phyloP scores from a whole-genome alignment of 2,797 vertebrate genomes.

The Melanotaenia nigrans region DNA sequence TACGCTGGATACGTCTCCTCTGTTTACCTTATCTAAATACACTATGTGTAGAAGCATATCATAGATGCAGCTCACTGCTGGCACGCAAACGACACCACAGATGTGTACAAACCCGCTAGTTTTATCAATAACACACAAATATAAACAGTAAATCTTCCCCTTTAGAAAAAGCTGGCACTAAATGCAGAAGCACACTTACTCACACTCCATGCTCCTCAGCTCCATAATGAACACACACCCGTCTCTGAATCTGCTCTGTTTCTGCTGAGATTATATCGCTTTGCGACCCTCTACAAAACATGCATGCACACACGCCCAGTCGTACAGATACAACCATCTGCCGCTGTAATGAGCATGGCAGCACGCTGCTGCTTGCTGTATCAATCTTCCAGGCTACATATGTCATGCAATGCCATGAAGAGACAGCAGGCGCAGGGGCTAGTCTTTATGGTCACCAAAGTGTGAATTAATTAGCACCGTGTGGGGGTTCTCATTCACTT shows the following conservation, averaged over 20 bases:
- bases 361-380: constrained; percentile 52
- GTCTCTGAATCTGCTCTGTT: not conserved
- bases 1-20: too few relatives aligned
- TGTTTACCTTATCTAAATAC: too few relatives aligned
- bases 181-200: constrained; percentile 3
- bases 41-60: too few relatives aligned
- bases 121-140: constrained; percentile 5
- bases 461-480: constrained; percentile 72
- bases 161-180: constrained; percentile 9
- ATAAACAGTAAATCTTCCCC: constrained; percentile 12
- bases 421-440: constrained; percentile 36
- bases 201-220: not conserved
- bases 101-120: constrained; percentile 9
- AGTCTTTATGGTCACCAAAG: constrained; percentile 62
- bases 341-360: constrained; percentile 56
- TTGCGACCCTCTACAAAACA: constrained; percentile 45
- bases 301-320: constrained; percentile 9
- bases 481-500: constrained; percentile 60
- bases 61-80: constrained; percentile 1
- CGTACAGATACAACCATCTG: constrained; percentile 57
- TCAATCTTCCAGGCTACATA: constrained; percentile 71
- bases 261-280: constrained; percentile 11
- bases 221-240: constrained; percentile 4
- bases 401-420: constrained; percentile 50
- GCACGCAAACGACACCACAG: constrained; percentile 8